These are phyloP conservation scores for Nannoperca australis DNA, from an alignment of 2,797 vertebrate genomes.

Conservation along the genomic window DNA sequence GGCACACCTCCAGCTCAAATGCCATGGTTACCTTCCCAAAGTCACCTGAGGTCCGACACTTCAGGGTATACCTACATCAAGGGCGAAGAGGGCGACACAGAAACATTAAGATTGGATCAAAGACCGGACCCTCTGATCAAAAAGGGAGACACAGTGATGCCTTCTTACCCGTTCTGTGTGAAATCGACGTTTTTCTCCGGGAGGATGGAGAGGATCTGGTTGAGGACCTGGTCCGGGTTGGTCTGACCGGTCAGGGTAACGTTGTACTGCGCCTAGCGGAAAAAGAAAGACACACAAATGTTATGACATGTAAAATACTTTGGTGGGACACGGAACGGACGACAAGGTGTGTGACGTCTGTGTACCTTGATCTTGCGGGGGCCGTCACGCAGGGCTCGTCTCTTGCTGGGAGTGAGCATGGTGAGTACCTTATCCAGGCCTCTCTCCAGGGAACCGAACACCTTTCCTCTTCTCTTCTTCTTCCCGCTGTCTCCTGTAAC, in stretches of 20 bases:
- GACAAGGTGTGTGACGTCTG: fast-evolving
- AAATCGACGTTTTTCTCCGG: slow-evolving; percentile 91
- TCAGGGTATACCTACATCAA: slow-evolving; percentile 89
- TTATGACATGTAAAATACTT: too few relatives aligned
- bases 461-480: slow-evolving; percentile 90
- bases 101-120: not conserved
- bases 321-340: too few relatives aligned
- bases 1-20: slow-evolving; percentile 96
- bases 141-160: fast-evolving
- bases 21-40: slow-evolving; percentile 93
- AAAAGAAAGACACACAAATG: not conserved
- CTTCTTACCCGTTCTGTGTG: slow-evolving; percentile 93
- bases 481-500: slow-evolving; percentile 86
- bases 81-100: not conserved
- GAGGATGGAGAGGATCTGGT: slow-evolving; percentile 90
- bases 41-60: slow-evolving; percentile 91
- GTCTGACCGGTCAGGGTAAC: slow-evolving; percentile 92
- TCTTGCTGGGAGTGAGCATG: slow-evolving; percentile 94
- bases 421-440: slow-evolving; percentile 97
- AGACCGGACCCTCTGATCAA: not conserved
- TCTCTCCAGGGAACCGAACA: slow-evolving; percentile 94
- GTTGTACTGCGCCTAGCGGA: slow-evolving; percentile 91
- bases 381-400: slow-evolving; percentile 82
- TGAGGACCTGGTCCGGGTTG: slow-evolving; percentile 92
- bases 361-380: slow-evolving; percentile 92